Evolutionary conservation across 2,888 invertebrate species (phyloP).

Genomic region (Idaea dimidiata): DNA sequence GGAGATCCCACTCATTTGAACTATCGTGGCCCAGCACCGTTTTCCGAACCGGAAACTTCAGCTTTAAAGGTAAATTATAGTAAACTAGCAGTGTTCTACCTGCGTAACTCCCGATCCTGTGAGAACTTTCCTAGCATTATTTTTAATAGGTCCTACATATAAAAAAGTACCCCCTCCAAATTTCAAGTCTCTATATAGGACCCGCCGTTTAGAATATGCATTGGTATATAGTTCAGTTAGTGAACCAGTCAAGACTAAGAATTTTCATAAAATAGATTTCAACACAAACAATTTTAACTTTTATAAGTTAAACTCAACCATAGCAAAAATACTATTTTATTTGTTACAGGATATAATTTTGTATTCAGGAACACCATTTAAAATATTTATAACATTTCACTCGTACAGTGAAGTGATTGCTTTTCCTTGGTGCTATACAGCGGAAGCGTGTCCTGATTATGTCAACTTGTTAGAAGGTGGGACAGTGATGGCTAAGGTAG

Average conservation of each 20-base stretch:
- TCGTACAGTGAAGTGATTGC: slow-evolving; percentile 66
- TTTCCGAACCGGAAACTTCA: slow-evolving; percentile 67
- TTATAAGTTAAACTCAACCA: too few relatives aligned
- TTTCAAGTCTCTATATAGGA: too few relatives aligned
- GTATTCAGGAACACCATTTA: slow-evolving; percentile 65
- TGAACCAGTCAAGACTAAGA: too few relatives aligned
- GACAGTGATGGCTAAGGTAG: slow-evolving; percentile 67
- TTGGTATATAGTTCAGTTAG: too few relatives aligned
- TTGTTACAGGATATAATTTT: slow-evolving; percentile 65
- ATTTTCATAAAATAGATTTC: too few relatives aligned
- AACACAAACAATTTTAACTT: too few relatives aligned
- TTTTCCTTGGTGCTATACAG: slow-evolving; percentile 69
- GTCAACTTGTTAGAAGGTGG: slow-evolving; percentile 68
- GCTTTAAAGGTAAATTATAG: slow-evolving; percentile 57
- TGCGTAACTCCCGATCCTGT: neutral
- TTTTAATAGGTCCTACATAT: too few relatives aligned
- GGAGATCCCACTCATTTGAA: slow-evolving; percentile 60
- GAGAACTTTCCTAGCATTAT: too few relatives aligned
- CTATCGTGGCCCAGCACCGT: slow-evolving; percentile 59
- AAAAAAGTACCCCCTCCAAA: too few relatives aligned
- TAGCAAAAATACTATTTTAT: slow-evolving; percentile 10
- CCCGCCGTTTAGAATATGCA: too few relatives aligned
- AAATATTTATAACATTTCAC: slow-evolving; percentile 67
- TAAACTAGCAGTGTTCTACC: neutral
- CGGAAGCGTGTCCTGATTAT: slow-evolving; percentile 67